Base-by-base conservation (phyloP, 2,888 invertebrate species). In the Nemoura dubitans region DNA sequence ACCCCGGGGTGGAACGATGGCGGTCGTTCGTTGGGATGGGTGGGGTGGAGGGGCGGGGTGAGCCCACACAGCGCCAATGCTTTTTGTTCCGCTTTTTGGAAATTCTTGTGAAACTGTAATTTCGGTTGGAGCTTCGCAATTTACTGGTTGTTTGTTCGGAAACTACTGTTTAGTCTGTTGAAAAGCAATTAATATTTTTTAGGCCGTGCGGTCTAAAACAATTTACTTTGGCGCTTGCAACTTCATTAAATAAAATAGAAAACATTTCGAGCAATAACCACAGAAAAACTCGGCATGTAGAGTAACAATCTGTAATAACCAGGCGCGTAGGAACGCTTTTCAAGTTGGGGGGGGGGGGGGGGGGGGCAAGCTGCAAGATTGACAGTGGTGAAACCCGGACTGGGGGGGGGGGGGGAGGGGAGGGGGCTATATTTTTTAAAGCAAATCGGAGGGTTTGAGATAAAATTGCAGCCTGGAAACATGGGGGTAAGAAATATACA, bases 101-200 rank as follows among this genome's bases (percentile, higher is more conserved):
- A 59, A 59, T 59, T 7, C 59, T 59, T 59, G 59, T 59, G 59
- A 59, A 59, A 59, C 59, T 7, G 59, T 59, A 10, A 21, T 59
- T 59, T 59, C 21, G 59, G 59, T 21, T 21, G 21, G 59, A 59
- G 59, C 59, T 16, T 59, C 59, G 59, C 59, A 59, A 59, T 59
- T 59, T 21, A 21, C 59, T 59, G 59, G 59, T 21, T 59, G 59
- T 21, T 59, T 10, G 59, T 21, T 59, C 16, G 16, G 59, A 59
- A 59, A 59, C 59, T 59, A 59, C 59, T 59, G 59, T 59, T 59
- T 59, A 59, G 59, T 59, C 59, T 59, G 59, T 59, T 59, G 59
- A 59, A 59, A 59, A 59, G 59, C 59, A 59, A 59, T 59, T 59
- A 59, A 59, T 21, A 59, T 59, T 59, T 59, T 59, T 59, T 59